Conservation (phyloP, 2,113 vertebrate species). For the Proteles cristata region DNA sequence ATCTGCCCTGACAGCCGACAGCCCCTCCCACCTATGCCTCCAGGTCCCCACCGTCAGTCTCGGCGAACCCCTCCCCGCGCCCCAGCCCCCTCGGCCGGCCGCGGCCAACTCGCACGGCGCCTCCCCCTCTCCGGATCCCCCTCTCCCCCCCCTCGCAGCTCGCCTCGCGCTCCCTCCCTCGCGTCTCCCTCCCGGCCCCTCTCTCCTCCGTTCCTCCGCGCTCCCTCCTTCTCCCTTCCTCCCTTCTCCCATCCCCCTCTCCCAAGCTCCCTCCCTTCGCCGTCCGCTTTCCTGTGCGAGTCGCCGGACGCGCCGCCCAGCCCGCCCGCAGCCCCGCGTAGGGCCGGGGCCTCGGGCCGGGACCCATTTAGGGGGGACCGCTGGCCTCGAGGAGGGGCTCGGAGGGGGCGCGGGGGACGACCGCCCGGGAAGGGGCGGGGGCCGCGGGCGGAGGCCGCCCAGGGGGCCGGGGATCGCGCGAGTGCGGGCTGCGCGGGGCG, state of each 20-base stretch:
- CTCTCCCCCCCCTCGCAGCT: background rate
- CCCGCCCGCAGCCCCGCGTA: slow-evolving; percentile 70
- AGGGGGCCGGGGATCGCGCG: slow-evolving; percentile 9
- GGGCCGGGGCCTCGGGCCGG: slow-evolving; percentile 64
- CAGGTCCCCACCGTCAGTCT: slow-evolving; percentile 1
- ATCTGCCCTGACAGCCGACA: background rate
- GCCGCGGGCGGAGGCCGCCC: slow-evolving; percentile 56
- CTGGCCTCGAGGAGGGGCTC: slow-evolving; percentile 27
- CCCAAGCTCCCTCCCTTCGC: slow-evolving; percentile 71
- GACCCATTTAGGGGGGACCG: slow-evolving; percentile 18
- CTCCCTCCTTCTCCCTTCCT: slow-evolving; percentile 75
- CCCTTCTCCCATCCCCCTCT: slow-evolving; percentile 74
- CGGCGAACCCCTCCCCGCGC: slow-evolving; percentile 35
- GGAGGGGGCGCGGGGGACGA: background rate
- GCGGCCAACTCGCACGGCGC: slow-evolving; percentile 47
- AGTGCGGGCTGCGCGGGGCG: slow-evolving; percentile 52
- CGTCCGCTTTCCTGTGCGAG: slow-evolving; percentile 75
- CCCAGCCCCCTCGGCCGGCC: slow-evolving; percentile 21
- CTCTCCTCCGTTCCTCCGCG: slow-evolving; percentile 58
- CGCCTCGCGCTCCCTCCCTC: slow-evolving; percentile 55
- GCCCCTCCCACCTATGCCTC: slow-evolving; percentile 30
- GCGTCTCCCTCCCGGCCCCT: slow-evolving; percentile 60
- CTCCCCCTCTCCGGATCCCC: slow-evolving; percentile 25
- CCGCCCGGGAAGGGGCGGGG: slow-evolving; percentile 35
- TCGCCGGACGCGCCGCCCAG: slow-evolving; percentile 75